Conservation (phyloP, 2,113 vertebrate species). For the Bubo bubo region DNA sequence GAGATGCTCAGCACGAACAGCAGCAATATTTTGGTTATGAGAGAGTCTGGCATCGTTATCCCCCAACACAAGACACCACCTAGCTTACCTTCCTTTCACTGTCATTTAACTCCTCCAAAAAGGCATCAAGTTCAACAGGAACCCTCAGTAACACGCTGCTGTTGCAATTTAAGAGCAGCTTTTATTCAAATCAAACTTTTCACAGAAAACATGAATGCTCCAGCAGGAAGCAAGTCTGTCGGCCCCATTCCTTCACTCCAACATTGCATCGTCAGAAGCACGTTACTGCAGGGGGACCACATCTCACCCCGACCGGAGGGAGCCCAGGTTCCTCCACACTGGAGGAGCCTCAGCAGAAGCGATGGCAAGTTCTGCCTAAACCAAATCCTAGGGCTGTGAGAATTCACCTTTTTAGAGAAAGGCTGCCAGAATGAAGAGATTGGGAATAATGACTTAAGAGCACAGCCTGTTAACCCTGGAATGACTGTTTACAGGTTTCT, state of each 20-base stretch:
- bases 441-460: not conserved
- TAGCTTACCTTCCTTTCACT: rapidly evolving
- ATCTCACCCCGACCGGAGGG: too few relatives aligned
- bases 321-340: not conserved
- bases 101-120: not conserved
- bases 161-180: not conserved
- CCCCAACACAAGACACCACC: not conserved
- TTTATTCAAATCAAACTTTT: not conserved
- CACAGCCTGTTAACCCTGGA: not conserved
- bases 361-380: not conserved
- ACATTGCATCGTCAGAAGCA: not conserved
- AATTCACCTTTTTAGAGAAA: not conserved
- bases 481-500: rapidly evolving
- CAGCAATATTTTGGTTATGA: not conserved
- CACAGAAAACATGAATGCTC: not conserved
- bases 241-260: not conserved
- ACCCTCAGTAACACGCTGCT: not conserved
- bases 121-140: not conserved
- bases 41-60: rapidly evolving
- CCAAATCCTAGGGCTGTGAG: not conserved
- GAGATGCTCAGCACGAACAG: not conserved
- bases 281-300: too few relatives aligned
- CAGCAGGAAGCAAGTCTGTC: not conserved
- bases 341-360: not conserved
- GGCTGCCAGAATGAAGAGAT: rapidly evolving